Base-by-base conservation (phyloP, 2,888 invertebrate genomes). In the Melitaea athalia region DNA sequence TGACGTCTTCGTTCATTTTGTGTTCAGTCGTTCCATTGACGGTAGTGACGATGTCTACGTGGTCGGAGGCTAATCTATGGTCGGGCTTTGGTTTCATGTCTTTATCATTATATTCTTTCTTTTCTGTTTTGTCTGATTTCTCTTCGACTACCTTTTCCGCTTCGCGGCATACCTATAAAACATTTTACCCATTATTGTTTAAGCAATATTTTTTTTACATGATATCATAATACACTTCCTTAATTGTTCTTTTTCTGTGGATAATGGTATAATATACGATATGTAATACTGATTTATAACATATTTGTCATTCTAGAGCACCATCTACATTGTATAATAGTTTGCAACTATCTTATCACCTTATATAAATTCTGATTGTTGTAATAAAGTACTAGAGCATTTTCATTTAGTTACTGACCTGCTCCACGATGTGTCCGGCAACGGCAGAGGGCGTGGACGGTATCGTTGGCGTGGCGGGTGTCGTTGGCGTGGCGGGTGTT, bases 111-210 rank as follows among this genome's bases (percentile, higher is more conserved):
- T 74, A 45, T n/a, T 79, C 76, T 74, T 79, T 78, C 65, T 73
- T 74, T 38, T 81, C 79, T 70, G 75, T 60, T 66, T 73, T 75
- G 50, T 82, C 84, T 43, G 81, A 73, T 77, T 85, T 85, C 72
- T 86, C 84, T 78, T 91, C 89, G 38, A 93, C 90, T n/a, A 84
- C 86, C 73, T 88, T 87, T 68, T 91, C 92, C 59, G 92, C 92
- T 71, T 92, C 92, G 78, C 88, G 81, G 78, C 91, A 91, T 71
- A 91, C 91, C 92, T 92, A 79, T 62, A 49, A 0, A 38, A 15
- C 14, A 38, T 42, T 53, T 31, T 11, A 24, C 3, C 24, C 24
- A 24, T 24, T 24, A 24, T 24, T 24, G 3, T 24, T 24, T 24
- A 3, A 2, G 24, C 24, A 3, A 24, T 24, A 24, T 24, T 24